Evolutionary conservation across 2,797 vertebrate genomes (phyloP).

Genomic region (Anableps anableps): DNA sequence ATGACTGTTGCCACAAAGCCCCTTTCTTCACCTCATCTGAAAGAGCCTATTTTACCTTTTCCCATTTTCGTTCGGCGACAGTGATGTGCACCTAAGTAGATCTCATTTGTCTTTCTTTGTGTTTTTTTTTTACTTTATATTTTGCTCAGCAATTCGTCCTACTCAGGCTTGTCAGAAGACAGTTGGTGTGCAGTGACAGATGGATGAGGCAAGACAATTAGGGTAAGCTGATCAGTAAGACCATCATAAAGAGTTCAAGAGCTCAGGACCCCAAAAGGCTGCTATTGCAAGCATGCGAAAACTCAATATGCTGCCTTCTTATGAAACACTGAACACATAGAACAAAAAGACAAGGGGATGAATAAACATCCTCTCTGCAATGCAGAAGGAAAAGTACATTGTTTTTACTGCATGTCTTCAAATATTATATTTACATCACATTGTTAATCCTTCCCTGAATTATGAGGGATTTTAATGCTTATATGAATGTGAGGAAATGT

Average conservation of each 20-base stretch:
- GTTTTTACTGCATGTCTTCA: slow-evolving; percentile 30
- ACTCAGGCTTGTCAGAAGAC: slow-evolving; percentile 72
- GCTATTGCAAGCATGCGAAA: slow-evolving; percentile 23
- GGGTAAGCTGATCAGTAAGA: slow-evolving; percentile 76
- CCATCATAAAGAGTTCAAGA: slow-evolving; percentile 56
- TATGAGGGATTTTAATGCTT: slow-evolving; percentile 48
- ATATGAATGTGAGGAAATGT: slow-evolving; percentile 66
- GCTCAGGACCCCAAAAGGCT: slow-evolving; percentile 39
- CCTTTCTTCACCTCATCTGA: slow-evolving; percentile 67
- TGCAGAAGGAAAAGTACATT: slow-evolving; percentile 35
- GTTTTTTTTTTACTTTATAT: slow-evolving; percentile 56
- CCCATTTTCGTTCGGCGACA: slow-evolving; percentile 42
- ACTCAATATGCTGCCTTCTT: slow-evolving; percentile 30
- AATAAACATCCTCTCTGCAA: slow-evolving; percentile 40
- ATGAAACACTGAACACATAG: slow-evolving; percentile 40
- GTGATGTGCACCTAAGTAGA: slow-evolving; percentile 53
- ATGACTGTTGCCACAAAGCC: slow-evolving; percentile 71
- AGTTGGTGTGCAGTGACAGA: slow-evolving; percentile 77
- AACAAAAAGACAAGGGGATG: neutral
- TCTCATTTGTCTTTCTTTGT: slow-evolving; percentile 76
- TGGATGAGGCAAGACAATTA: slow-evolving; percentile 76
- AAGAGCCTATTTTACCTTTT: slow-evolving; percentile 61
- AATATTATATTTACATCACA: slow-evolving; percentile 54
- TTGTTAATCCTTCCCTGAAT: slow-evolving; percentile 53
- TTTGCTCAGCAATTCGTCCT: slow-evolving; percentile 74